Evolutionary conservation across 30 jellyfish, hydroid and myxozoan species (phyloP), one percentile per base, ranked within the genome.

Genomic region (Hydractinia echinata): DNA sequence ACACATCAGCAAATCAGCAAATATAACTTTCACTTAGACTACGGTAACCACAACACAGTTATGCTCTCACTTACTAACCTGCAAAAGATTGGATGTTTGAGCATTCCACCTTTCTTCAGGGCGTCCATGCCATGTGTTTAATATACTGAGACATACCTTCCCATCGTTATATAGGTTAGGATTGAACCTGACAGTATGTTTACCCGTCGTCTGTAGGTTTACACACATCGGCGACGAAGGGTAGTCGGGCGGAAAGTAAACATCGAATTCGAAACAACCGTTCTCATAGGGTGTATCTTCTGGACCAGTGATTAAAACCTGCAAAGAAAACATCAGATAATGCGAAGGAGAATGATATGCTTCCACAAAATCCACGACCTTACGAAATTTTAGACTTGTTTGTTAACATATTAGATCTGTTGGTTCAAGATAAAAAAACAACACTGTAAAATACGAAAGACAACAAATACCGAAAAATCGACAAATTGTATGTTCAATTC

Each of bases 41-140:
- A 64, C 74, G 39, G 39, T 51, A 64, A 64, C 6, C 19, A 7
- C 18, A 64, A 64, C 4, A 64, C 3, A 44, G 4, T n/a, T 50
- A 5, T 5, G 73, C 50, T 64, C 74, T 30, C 2, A 0, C 44
- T 30, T 4, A n/a, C 76, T 53, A n/a, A 92, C 98, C 95, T 92
- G 98, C 6, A 92, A 79, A 13, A 92, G 93, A 54, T 87, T 92
- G 4, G 98, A 92, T 7, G 98, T 92, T 61, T 84, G 88, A 0
- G 96, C 89, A 82, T 87, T 92, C 98, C 98, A 92, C 61, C 89
- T 87, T 87, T 92, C 98, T 87, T 92, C 98, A 16, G 98, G 98
- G 58, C 98, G 81, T 30, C 98, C 98, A 83, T 92, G 98, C 98
- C 98, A 92, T 5, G 98, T 92, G 85, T 92, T 92, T 85, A 92